Conservation (phyloP, 2,113 vertebrate genomes). For the Siniperca chuatsi region DNA sequence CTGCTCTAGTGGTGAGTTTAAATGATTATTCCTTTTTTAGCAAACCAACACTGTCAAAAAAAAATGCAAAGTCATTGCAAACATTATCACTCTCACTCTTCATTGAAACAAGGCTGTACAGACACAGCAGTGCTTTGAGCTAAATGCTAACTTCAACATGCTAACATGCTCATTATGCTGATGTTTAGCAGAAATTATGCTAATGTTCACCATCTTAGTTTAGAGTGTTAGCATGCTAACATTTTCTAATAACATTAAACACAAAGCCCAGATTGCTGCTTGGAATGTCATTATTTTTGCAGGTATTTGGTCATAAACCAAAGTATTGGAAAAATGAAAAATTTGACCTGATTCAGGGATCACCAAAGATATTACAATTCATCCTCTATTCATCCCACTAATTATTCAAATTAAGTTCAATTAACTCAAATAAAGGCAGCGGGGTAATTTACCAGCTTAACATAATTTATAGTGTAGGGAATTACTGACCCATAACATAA, state of each 20-base stretch:
- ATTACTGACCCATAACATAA: slow-evolving; percentile 3
- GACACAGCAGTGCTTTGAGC: background rate
- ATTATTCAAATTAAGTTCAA: no score
- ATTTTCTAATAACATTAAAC: no score
- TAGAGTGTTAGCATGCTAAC: background rate
- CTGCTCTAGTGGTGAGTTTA: slow-evolving; percentile 31
- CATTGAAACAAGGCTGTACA: background rate
- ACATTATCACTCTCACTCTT: background rate
- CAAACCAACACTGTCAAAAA: background rate
- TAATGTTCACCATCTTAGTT: background rate
- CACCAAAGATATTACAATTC: no score
- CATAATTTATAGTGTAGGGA: background rate
- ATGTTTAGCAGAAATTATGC: background rate
- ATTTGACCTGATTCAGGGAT: no score
- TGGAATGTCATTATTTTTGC: no score
- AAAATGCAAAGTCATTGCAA: background rate
- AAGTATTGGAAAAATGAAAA: no score
- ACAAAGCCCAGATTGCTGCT: no score
- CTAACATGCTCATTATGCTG: background rate
- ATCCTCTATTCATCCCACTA: no score
- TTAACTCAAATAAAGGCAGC: no score
- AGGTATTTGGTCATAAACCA: no score
- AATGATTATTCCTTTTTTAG: background rate
- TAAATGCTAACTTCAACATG: background rate
- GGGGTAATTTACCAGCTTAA: background rate